Evolutionary conservation across 2,113 vertebrate species (phyloP).

Genomic region (Sorex araneus): DNA sequence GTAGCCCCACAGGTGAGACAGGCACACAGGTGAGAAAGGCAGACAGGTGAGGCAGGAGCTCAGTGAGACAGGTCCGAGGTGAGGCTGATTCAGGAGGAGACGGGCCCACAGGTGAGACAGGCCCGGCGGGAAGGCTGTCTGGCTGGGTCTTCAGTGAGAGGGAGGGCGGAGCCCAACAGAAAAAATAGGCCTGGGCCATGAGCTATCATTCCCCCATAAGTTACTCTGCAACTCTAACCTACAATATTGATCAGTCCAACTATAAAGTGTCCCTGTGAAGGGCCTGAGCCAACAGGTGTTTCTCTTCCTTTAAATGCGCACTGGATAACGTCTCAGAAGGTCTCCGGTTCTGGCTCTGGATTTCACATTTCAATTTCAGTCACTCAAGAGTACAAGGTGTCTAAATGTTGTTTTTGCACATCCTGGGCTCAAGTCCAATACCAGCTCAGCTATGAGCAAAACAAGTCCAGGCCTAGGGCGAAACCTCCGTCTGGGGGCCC

Average conservation of each 20-base stretch:
- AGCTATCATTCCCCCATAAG: fast-evolving
- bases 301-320: no score
- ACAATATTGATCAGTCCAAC: fast-evolving
- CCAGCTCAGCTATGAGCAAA: no score
- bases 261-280: not conserved
- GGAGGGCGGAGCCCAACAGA: not conserved
- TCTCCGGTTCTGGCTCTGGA: fast-evolving
- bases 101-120: no score
- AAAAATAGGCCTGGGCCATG: no score
- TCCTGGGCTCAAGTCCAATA: not conserved
- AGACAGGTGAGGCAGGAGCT: fast-evolving
- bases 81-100: no score
- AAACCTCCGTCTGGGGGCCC: fast-evolving
- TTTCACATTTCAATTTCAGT: not conserved
- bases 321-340: not conserved
- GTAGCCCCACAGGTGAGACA: not conserved
- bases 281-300: fast-evolving
- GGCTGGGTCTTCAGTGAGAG: not conserved
- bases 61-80: not conserved
- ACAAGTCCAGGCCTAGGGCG: not conserved
- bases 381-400: not conserved
- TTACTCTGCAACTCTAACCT: not conserved
- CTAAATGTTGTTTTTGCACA: fast-evolving
- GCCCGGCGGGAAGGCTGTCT: no score
- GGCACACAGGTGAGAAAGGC: no score